Evolutionary conservation across 2,888 invertebrate genomes (phyloP).

Genomic region (Ennomos quercinarius): DNA sequence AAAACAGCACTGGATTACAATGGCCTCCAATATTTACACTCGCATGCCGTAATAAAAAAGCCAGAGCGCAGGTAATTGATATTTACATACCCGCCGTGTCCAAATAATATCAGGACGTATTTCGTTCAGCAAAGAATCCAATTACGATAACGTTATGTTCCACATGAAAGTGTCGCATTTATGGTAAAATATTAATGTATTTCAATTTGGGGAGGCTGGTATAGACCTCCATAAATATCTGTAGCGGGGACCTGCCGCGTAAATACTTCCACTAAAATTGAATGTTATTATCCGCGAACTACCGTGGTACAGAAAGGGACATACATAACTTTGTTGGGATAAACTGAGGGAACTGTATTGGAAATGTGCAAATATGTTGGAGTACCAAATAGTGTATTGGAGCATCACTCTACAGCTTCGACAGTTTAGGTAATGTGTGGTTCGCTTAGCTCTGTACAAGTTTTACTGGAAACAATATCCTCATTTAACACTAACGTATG

Average conservation of each 20-base stretch:
- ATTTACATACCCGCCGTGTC: slow-evolving; percentile 52
- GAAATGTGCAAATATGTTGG: slow-evolving; percentile 24
- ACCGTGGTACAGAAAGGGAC: slow-evolving; percentile 50
- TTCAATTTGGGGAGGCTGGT: slow-evolving; percentile 83
- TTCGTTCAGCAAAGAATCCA: slow-evolving; percentile 80
- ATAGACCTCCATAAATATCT: slow-evolving; percentile 84
- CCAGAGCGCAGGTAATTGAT: slow-evolving; percentile 47
- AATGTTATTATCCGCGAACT: slow-evolving; percentile 78
- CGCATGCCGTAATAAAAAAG: slow-evolving; percentile 43
- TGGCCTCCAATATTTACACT: slow-evolving; percentile 33
- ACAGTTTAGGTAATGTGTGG: no score
- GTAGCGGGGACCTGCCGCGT: slow-evolving; percentile 74
- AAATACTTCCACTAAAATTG: slow-evolving; percentile 82
- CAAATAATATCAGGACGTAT: slow-evolving; percentile 58
- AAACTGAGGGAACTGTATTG: slow-evolving; percentile 41
- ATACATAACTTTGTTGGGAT: slow-evolving; percentile 48
- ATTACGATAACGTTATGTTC: slow-evolving; percentile 84
- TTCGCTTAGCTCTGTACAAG: no score
- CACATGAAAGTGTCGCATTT: slow-evolving; percentile 84
- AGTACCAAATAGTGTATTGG: not conserved
- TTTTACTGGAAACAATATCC: no score
- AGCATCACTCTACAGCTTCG: no score
- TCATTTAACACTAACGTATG: no score
- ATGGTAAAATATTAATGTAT: slow-evolving; percentile 86
- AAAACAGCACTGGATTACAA: slow-evolving; percentile 25